A percentile compares a stretch with the other conserved stretches of the same genome.
Evolutionary conservation across 1,140 invertebrate genomes (phyloP).

Genomic region (Heliconius nattereri): DNA sequence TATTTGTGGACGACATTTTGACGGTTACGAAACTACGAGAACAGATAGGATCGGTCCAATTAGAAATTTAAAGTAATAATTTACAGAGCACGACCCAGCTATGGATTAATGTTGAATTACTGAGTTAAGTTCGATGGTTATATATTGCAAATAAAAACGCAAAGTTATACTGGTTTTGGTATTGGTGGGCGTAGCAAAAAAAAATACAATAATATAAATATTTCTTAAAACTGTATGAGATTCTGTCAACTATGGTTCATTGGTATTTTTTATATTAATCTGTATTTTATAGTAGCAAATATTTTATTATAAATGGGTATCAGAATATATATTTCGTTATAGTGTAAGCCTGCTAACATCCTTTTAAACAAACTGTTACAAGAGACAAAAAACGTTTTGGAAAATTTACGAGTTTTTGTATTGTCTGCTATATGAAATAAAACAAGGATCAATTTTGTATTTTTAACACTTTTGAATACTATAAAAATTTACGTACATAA

Average conservation of each 20-base stretch:
- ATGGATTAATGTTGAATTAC: constrained; percentile 6
- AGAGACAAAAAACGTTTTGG: background rate
- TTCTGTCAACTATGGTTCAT: too few species aligned
- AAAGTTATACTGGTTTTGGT: background rate
- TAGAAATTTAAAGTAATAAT: constrained; percentile 55
- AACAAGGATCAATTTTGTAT: too few species aligned
- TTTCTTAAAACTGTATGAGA: too few species aligned
- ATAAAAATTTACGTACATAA: too few species aligned
- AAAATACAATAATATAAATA: background rate
- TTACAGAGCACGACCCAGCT: constrained; percentile 19
- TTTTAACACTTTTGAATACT: too few species aligned
- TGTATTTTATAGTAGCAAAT: too few species aligned
- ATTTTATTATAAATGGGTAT: too few species aligned
- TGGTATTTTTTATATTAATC: too few species aligned
- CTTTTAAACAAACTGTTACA: too few species aligned
- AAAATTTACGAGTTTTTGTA: background rate
- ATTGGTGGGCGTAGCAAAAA: background rate
- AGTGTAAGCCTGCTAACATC: too few species aligned
- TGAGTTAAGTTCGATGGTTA: background rate
- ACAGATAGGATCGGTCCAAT: constrained; percentile 71
- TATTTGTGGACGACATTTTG: constrained; percentile 74
- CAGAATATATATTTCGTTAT: too few species aligned
- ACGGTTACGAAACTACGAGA: constrained; percentile 57
- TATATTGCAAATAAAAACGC: background rate
- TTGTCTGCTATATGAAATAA: too few species aligned